Evolutionary conservation across 2,888 invertebrate genomes (phyloP), one percentile per base, ranked within the genome.

Genomic region (Amiota communis): DNA sequence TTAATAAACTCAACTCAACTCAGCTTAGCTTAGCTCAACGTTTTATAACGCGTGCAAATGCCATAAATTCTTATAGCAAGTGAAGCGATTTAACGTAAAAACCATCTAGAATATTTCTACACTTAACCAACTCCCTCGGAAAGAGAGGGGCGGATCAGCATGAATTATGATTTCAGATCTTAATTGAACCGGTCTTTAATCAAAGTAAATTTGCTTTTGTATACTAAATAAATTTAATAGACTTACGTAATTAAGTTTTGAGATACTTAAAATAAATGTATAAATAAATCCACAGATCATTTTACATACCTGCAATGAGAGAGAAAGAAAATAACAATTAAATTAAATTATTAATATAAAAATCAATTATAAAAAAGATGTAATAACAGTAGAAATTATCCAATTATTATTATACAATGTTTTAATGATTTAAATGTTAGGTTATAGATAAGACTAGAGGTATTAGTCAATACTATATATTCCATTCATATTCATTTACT

Each of bases 301-400:
- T 70, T 46, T 75, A 79, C 79, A 59, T 79, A 80, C 80, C 81
- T 79, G 77, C 48, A 77, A 78, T 68, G 46, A 61, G 17, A 69
- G 36, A 63, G 36, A 57, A 8, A 61, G 20, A 64, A 73, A 71
- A 72, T 57, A 64, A 71, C 1, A 23, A 23, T 23, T 23, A 77
- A 78, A 80, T 81, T 77, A 80, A 71, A 77, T 56, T 77, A 77
- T 76, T 79, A 75, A 74, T 75, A 17, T 11, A 46, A 64, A 20
- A 46, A 46, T 63, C 23, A 63, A 12, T 59, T 59, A 20, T 46
- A 63, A 56, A 73, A 79, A 75, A 77, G 75, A 76, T 23, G 3
- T 2, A 23, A 23, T 2, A 23, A 23, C 2, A 2, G 23, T 23
- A 23, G 23, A 23, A 77, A 63, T 64, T 56, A 70, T 68, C 13